Conservation (phyloP, 2,888 invertebrate genomes). For the Tortricodes alternella region DNA sequence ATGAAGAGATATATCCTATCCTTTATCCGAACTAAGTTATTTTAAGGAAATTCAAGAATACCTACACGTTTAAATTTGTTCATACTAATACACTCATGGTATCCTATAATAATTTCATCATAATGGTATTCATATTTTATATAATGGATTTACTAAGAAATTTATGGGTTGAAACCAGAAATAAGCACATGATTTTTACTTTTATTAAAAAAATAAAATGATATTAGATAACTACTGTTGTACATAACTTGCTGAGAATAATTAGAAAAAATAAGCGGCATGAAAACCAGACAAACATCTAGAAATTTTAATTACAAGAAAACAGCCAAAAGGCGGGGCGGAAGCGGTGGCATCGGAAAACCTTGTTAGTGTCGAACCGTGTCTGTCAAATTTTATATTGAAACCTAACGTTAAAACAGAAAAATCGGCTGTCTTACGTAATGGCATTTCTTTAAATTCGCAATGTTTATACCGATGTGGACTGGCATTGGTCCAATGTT, state of each 20-base stretch:
- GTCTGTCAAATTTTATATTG: conserved; percentile 12
- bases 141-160: too few relatives aligned
- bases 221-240: too few relatives aligned
- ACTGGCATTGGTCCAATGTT: conserved; percentile 72
- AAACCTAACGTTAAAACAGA: conserved; percentile 16
- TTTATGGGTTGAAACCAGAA: too few relatives aligned
- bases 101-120: too few relatives aligned
- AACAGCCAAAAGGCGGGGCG: background rate
- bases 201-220: too few relatives aligned
- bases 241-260: background rate
- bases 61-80: too few relatives aligned
- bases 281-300: background rate
- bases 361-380: background rate
- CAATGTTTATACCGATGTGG: conserved; percentile 74
- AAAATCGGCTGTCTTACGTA: conserved; percentile 55
- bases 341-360: background rate
- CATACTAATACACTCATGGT: too few relatives aligned
- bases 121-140: too few relatives aligned
- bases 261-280: background rate
- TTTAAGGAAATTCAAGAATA: too few relatives aligned
- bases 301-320: background rate
- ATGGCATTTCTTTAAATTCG: conserved; percentile 74
- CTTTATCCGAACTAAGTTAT: too few relatives aligned
- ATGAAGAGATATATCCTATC: background rate
- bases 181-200: too few relatives aligned